Evolutionary conservation across 2,797 vertebrate genomes (phyloP), one percentile per base, ranked within the genome.

Genomic region (Danio jaintianensis): DNA sequence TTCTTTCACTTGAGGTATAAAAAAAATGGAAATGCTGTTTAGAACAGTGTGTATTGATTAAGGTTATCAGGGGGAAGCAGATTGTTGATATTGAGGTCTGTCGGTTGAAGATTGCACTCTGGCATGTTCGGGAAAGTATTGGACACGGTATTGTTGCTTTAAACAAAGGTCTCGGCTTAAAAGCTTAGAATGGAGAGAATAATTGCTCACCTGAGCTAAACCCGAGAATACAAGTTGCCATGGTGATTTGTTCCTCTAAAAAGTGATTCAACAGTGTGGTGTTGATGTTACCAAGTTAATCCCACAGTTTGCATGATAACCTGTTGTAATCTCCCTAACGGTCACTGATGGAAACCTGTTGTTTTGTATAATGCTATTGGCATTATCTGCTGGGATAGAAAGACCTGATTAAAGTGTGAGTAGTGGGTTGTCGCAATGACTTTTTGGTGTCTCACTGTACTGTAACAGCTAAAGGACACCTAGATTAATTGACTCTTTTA

Each of bases 1-100:
- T 61, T 29, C 20, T 22, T 77, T 67, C 9, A 48, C 42, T 13
- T 18, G 10, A 6, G 1, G 11, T 50, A 69, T n/a, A 16, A 42
- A 40, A 50, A 20, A 36, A 58, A 48, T 2, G 2, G 48, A 59
- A 73, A 55, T 36, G 5, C 16, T 38, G 38, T 50, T 43, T 40
- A 42, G n/a, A 42, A 18, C 45, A 11, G 20, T 56, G 40, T 18
- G 40, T 66, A 55, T 56, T 77, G 50, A 61, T 74, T 47, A 47
- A 16, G 66, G 22, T 76, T 66, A 66, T 66, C 62, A 76, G 50
- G 18, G 45, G 11, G 52, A 42, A 75, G 58, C 73, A 63, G 55
- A 52, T 53, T 59, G 71, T 36, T 45, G 15, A 64, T 76, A 76
- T 53, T 56, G 16, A n/a, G 40, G 38, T 42, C 75, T 67, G 50